Conservation (phyloP, 1,140 invertebrate genomes). For the Eumaeus atala region DNA sequence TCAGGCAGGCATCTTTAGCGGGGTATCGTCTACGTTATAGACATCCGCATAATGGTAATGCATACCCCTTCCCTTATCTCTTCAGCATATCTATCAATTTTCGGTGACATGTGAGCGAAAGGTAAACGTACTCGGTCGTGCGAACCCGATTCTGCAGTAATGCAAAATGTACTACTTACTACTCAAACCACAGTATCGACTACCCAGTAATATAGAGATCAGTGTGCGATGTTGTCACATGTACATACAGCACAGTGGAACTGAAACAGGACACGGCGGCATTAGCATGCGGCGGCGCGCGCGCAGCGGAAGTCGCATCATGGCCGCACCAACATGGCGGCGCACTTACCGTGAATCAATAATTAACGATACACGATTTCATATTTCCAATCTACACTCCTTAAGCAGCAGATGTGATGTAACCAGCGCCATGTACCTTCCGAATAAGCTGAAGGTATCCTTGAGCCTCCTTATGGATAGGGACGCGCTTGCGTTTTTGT, state of each 20-base stretch:
- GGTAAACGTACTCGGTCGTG: too few relatives aligned
- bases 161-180: too few relatives aligned
- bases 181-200: too few relatives aligned
- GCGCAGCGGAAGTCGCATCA: slow-evolving; percentile 58
- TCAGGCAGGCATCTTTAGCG: too few relatives aligned
- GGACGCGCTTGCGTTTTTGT: slow-evolving; percentile 42
- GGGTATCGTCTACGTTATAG: too few relatives aligned
- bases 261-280: slow-evolving; percentile 21
- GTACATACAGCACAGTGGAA: slow-evolving; percentile 5
- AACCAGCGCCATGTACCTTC: slow-evolving; percentile 52
- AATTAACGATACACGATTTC: slow-evolving; percentile 70
- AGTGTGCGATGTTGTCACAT: too few relatives aligned
- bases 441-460: slow-evolving; percentile 45
- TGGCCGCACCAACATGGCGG: slow-evolving; percentile 51
- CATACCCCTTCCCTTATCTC: too few relatives aligned
- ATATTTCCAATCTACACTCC: slow-evolving; percentile 67
- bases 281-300: slow-evolving; percentile 65
- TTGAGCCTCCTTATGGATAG: slow-evolving; percentile 51
- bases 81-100: too few relatives aligned
- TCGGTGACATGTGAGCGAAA: too few relatives aligned
- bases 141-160: too few relatives aligned
- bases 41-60: too few relatives aligned
- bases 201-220: too few relatives aligned
- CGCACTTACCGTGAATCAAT: slow-evolving; percentile 67
- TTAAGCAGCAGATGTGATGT: slow-evolving; percentile 61